Percentiles rank a stretch among this genome's conserved stretches.
Conservation (phyloP, 2,113 vertebrate genomes). For the Percina caprodes region DNA sequence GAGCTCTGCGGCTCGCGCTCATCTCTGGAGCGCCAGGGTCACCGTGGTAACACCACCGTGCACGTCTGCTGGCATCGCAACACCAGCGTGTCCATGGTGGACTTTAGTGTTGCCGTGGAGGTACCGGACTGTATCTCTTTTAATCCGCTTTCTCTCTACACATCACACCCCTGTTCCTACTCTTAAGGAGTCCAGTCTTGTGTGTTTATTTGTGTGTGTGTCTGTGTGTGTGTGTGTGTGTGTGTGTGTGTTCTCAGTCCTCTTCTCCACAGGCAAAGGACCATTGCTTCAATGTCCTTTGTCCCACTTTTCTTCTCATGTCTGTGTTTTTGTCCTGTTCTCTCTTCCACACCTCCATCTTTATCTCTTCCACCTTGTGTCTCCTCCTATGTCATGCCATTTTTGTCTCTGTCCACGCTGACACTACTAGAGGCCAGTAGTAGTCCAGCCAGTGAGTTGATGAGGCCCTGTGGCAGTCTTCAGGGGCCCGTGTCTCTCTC, state of each 20-base stretch:
- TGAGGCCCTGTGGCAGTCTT: conserved; percentile 62
- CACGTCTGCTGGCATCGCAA: conserved; percentile 99
- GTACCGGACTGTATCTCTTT: conserved; percentile 70
- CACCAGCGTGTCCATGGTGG: conserved; percentile 99
- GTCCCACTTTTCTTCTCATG: conserved; percentile 22
- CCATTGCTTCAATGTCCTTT: conserved; percentile 18
- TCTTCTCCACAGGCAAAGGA: conserved; percentile 5
- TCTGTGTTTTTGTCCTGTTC: conserved; percentile 13
- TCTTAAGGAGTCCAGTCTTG: background rate
- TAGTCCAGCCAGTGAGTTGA: conserved; percentile 76
- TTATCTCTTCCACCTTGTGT: background rate
- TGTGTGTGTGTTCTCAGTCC: background rate
- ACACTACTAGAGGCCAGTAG: conserved; percentile 77
- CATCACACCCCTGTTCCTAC: background rate
- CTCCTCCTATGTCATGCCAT: background rate
- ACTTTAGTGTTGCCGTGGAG: conserved; percentile 97
- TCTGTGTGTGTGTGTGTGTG: background rate
- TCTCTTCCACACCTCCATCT: background rate
- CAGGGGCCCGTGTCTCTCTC: conserved; percentile 75
- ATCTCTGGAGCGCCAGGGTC: conserved; percentile 93
- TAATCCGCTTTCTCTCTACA: background rate
- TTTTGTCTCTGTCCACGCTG: conserved; percentile 26
- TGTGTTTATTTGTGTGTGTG: background rate
- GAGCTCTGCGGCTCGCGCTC: conserved; percentile 93
- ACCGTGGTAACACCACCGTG: conserved; percentile 97